Evolutionary conservation across 2,797 vertebrate species (phyloP), one percentile per base, ranked within the genome.

Genomic region (Gorsachius magnificus): DNA sequence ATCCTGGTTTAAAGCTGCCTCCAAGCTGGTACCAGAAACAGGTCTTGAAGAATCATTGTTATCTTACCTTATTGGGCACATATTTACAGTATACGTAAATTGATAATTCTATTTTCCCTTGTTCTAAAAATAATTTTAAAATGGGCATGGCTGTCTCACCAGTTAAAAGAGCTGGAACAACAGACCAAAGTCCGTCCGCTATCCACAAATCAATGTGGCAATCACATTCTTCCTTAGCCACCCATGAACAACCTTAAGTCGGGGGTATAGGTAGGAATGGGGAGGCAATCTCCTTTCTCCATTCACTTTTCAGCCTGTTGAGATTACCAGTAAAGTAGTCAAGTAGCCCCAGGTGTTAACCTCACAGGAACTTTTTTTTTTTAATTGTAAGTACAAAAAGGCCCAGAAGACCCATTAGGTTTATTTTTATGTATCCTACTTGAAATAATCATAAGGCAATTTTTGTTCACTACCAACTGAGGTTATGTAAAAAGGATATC

Each of bases 121-220:
- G 53, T 72, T 75, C 93, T 89, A 96, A 97, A 93, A 91, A 91
- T 81, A 95, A 80, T 60, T 66, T 53, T 3, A 0, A 68, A 85
- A 24, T 11, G n/a, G 89, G 72, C 4, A 22, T 25, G 85, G 58
- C 74, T 31, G 35, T 10, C 69, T 68, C 57, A 61, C 57, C 81
- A 46, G 36, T 51, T 78, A 50, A 64, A 60, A 65, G 57, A 89
- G 68, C 48, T 76, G 72, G 41, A 81, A 63, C 35, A 57, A 87
- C 19, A 72, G 89, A 83, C 53, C 83, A 46, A 91, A 96, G 93
- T 89, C 94, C 93, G 85, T 82, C 75, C 41, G 38, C 53, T 78
- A 41, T 25, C 72, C 84, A 53, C 61, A 41, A 35, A 75, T 21
- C 43, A 60, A 26, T 5, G 25, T 65, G 92, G 24, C 35, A 51